phyloP scores from a whole-genome alignment of 2,113 vertebrate genomes.

The Isurus oxyrinchus region DNA sequence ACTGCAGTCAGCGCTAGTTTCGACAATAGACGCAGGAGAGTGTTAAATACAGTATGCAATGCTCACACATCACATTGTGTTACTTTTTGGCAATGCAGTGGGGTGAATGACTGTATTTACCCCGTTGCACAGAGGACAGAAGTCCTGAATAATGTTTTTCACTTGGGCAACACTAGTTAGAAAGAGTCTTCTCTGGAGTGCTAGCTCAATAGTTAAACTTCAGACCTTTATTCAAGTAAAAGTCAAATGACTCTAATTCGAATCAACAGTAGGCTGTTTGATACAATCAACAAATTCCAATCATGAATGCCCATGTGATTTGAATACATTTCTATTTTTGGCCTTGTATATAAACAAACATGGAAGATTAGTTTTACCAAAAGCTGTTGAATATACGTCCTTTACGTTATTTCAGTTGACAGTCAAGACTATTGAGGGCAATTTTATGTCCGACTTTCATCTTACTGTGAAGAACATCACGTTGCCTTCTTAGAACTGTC shows the following conservation, averaged over 20 bases:
- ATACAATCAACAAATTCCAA: neutral
- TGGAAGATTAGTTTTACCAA: neutral
- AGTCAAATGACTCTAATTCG: neutral
- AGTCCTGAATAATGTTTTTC: neutral
- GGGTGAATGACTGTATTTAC: neutral
- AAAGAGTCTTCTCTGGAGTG: neutral
- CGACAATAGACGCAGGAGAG: neutral
- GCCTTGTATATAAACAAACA: neutral
- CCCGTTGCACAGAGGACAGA: neutral
- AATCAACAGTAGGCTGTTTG: neutral
- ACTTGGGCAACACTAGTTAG: neutral
- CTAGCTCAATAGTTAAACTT: neutral
- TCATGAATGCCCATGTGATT: neutral
- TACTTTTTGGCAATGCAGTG: neutral
- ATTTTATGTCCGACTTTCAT: neutral
- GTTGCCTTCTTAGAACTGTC: neutral
- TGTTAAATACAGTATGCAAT: neutral
- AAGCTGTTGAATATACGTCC: neutral
- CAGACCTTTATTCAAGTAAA: neutral
- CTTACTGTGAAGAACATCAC: neutral
- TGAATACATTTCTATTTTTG: neutral
- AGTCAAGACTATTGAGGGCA: neutral
- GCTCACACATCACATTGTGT: neutral
- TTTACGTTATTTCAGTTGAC: neutral
- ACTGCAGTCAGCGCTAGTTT: neutral